Conservation (phyloP, 2,888 invertebrate genomes). For the Apamea crenata region DNA sequence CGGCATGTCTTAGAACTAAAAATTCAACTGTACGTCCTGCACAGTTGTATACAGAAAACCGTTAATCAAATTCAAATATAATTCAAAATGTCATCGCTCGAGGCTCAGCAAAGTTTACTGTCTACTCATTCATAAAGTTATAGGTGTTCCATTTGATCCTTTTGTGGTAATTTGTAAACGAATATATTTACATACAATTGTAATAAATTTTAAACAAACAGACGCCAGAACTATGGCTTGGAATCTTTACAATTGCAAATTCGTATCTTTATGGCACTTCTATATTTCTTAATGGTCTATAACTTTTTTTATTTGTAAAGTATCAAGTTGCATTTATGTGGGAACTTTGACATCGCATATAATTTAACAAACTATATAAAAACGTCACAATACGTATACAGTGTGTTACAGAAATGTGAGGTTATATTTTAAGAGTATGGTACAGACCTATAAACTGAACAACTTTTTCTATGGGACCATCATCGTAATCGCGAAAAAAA, state of each 20-base stretch:
- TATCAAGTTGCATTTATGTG: slow-evolving; percentile 40
- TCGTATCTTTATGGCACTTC: slow-evolving; percentile 39
- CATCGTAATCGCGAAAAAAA: too few species aligned
- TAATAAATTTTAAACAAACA: slow-evolving; percentile 56
- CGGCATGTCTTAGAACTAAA: neutral
- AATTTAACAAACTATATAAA: slow-evolving; percentile 14
- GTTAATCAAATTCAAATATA: slow-evolving; percentile 60
- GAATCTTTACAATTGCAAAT: slow-evolving; percentile 65
- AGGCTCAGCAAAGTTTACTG: slow-evolving; percentile 39
- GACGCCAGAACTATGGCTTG: slow-evolving; percentile 37
- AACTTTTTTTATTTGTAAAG: slow-evolving; percentile 42
- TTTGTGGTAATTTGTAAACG: slow-evolving; percentile 61
- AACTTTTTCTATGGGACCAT: neutral
- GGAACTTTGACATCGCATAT: slow-evolving; percentile 38
- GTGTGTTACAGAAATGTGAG: neutral
- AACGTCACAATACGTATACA: slow-evolving; percentile 12
- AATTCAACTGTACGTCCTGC: too few species aligned
- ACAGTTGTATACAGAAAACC: neutral
- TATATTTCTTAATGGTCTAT: slow-evolving; percentile 35
- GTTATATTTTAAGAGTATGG: neutral
- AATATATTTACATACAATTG: slow-evolving; percentile 65
- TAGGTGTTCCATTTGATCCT: slow-evolving; percentile 58
- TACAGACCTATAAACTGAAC: neutral
- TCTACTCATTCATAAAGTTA: slow-evolving; percentile 50
- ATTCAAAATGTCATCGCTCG: slow-evolving; percentile 57